phyloP scores from a whole-genome alignment of 1,140 invertebrate genomes.

The Drosophila navojoa region DNA sequence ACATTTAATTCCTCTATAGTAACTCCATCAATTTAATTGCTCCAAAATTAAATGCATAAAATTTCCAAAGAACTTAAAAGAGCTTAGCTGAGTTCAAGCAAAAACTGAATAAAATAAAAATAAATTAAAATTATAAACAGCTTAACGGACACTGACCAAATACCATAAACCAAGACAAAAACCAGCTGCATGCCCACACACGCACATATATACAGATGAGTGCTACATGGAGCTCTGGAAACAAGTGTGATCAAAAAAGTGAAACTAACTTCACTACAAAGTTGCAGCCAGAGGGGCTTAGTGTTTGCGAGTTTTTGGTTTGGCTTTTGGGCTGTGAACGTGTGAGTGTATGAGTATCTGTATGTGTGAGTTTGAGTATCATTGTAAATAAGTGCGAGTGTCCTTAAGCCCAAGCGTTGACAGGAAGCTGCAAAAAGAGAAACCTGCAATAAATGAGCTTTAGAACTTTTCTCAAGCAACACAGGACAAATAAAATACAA shows the following conservation, averaged over 20 bases:
- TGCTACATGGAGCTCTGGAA: conserved; percentile 5
- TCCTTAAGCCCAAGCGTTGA: conserved; percentile 53
- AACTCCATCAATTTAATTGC: conserved; percentile 3
- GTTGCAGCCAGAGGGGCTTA: conserved; percentile 70
- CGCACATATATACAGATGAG: conserved; percentile 11
- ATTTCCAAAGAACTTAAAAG: conserved; percentile 35
- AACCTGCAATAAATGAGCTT: conserved; percentile 48
- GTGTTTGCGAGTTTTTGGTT: conserved; percentile 67
- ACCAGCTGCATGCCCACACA: conserved; percentile 16
- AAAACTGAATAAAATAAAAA: conserved; percentile 36
- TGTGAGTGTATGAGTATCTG: conserved; percentile 17
- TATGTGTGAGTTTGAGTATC: conserved; percentile 9
- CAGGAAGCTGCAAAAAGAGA: conserved; percentile 52
- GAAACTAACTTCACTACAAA: conserved; percentile 67
- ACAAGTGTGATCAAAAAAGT: conserved; percentile 39
- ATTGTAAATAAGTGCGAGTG: conserved; percentile 2
- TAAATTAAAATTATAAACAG: conserved; percentile 71
- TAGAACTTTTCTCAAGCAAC: conserved; percentile 41
- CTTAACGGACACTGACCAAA: conserved; percentile 62
- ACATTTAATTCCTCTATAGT: not conserved
- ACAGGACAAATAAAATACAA: conserved; percentile 45
- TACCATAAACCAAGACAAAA: conserved; percentile 77
- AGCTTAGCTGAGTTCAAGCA: conserved; percentile 33
- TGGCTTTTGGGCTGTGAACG: conserved; percentile 54
- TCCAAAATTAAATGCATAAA: conserved; percentile 42